Evolutionary conservation across 2,113 vertebrate species (phyloP), one percentile per base, ranked within the genome.

Genomic region (Tyto alba): DNA sequence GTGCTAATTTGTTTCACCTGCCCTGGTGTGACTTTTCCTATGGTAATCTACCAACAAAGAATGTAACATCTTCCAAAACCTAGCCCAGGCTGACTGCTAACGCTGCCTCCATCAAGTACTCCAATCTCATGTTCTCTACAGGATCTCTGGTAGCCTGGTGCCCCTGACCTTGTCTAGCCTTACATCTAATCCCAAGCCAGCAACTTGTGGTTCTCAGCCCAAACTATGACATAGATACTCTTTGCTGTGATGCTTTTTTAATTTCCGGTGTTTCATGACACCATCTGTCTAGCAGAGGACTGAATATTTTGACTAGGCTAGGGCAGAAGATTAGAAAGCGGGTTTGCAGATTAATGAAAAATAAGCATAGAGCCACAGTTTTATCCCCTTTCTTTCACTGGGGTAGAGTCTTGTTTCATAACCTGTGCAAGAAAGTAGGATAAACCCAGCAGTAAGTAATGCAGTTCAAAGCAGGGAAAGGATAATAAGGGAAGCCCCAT

Each of bases 401-500:
- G 8, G 8, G 7, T 27, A 45, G 29, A 55, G 12, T 14, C 12
- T 22, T 82, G 14, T n/a, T 85, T 56, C 34, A n/a, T 16, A 56
- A 38, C 10, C 22, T 32, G 15, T n/a, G 36, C 16, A 30, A 18
- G 48, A 68, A 55, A 36, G n/a, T 19, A 55, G 23, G 32, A 26
- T 45, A 63, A 73, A 45, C 32, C 13, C 43, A 59, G 30, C 27
- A 72, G 20, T 14, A 48, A 0, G 0, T 30, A 14, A n/a, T 19
- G 32, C n/a, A 36, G 17, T 36, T n/a, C 71, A 77, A 38, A 52
- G 15, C 56, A 69, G 19, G 30, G 53, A 57, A 84, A 75, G 15
- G 20, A 27, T 8, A 60, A 29, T 8, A 78, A 55, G 30, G 10
- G 15, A 85, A 66, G 21, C 9, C 21, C 18, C 15, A 17, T 10